A percentile compares a stretch with the other conserved stretches of the same genome.
These are phyloP conservation scores for Prosapia bicincta DNA, from an alignment of 2,888 invertebrate species.

Conservation along the genomic window DNA sequence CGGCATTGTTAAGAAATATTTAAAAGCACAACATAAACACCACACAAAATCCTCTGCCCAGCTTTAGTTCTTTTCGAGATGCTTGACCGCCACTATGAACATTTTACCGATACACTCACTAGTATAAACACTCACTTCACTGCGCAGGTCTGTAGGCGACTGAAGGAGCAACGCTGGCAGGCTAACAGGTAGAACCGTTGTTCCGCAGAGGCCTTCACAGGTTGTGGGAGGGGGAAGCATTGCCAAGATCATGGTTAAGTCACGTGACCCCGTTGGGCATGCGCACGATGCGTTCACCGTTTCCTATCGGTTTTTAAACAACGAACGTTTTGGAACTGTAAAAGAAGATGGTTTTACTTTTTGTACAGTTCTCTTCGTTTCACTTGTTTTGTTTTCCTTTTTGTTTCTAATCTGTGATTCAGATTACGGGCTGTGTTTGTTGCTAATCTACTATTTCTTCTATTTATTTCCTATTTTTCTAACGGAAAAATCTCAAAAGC, in stretches of 20 bases:
- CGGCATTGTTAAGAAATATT: conserved; percentile 63
- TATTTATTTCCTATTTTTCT: not conserved
- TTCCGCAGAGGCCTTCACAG: conserved; percentile 20
- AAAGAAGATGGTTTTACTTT: conserved; percentile 17
- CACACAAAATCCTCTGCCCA: not conserved
- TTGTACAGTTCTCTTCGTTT: not conserved
- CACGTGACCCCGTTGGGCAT: conserved; percentile 9
- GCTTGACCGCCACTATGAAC: not conserved
- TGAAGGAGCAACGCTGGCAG: conserved; percentile 49
- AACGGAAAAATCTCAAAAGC: not conserved
- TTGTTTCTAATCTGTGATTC: not conserved
- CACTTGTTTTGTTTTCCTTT: not conserved
- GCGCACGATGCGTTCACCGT: conserved; percentile 14
- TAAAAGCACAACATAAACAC: not conserved
- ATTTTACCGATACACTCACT: not conserved
- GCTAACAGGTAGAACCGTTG: conserved; percentile 44
- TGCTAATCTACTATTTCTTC: not conserved
- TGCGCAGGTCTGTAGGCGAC: conserved; percentile 23
- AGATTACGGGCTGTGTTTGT: not conserved
- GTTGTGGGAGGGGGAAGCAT: conserved; percentile 42
- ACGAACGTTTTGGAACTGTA: not conserved
- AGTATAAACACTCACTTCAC: not conserved
- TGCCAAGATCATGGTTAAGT: conserved; percentile 58
- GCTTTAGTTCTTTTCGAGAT: not conserved
- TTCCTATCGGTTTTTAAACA: conserved; percentile 3